Conservation (phyloP, 2,888 invertebrate species). For the Eledona agricola region DNA sequence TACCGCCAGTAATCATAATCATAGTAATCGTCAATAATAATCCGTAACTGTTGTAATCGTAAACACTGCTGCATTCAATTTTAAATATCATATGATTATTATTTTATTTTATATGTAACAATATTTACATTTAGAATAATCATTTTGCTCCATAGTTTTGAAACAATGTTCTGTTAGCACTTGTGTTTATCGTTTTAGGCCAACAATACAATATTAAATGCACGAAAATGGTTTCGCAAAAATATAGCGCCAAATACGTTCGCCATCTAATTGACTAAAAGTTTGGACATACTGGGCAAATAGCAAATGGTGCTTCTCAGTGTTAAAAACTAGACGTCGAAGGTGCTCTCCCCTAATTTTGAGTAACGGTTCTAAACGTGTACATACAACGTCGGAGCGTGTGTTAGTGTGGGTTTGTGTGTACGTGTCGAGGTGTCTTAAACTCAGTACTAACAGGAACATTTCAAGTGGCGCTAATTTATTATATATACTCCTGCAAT, state of each 20-base stretch:
- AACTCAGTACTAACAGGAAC: slow-evolving; percentile 55
- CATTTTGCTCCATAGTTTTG: slow-evolving; percentile 57
- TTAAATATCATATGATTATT: slow-evolving; percentile 55
- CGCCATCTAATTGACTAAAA: slow-evolving; percentile 56
- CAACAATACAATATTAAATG: slow-evolving; percentile 47
- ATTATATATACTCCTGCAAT: slow-evolving; percentile 55
- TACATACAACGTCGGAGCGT: neutral
- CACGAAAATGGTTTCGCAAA: slow-evolving; percentile 42
- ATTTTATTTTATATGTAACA: slow-evolving; percentile 63
- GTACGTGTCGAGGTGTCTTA: slow-evolving; percentile 33
- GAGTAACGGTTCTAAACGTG: slow-evolving; percentile 24
- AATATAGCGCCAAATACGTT: slow-evolving; percentile 50
- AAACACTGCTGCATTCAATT: slow-evolving; percentile 54
- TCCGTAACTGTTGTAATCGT: slow-evolving; percentile 41
- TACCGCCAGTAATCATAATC: slow-evolving; percentile 40
- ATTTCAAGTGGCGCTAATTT: slow-evolving; percentile 53
- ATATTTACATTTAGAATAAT: slow-evolving; percentile 69
- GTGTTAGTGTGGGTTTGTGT: slow-evolving; percentile 4
- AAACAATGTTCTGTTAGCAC: slow-evolving; percentile 49
- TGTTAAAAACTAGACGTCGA: slow-evolving; percentile 27
- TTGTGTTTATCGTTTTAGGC: slow-evolving; percentile 50
- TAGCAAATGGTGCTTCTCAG: slow-evolving; percentile 30
- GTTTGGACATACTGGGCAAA: slow-evolving; percentile 47
- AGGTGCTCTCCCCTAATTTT: slow-evolving; percentile 27
- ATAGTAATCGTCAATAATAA: too few relatives aligned